Conservation (phyloP, 2,888 invertebrate species). For the Fragum whitleyi region DNA sequence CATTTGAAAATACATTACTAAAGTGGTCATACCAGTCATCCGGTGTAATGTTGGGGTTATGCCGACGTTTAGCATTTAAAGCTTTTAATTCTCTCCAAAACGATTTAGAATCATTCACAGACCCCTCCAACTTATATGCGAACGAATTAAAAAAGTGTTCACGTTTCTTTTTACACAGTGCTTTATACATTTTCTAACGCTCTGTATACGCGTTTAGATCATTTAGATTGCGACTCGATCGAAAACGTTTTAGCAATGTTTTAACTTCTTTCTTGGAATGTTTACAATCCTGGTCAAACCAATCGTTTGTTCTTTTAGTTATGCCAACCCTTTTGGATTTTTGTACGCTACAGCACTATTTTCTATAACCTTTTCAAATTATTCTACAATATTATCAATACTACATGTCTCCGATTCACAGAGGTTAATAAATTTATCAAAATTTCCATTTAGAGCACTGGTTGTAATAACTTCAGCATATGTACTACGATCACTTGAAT, state of each 20-base stretch:
- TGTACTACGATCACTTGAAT: no score
- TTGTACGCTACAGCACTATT: no score
- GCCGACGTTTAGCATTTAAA: not conserved
- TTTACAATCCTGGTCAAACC: conserved; percentile 6
- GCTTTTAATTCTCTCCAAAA: not conserved
- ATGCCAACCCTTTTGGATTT: no score
- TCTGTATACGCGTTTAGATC: not conserved
- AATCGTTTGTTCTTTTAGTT: not conserved
- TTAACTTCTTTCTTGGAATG: not conserved
- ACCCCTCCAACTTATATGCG: not conserved
- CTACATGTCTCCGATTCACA: no score
- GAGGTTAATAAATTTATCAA: no score
- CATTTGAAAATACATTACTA: not conserved
- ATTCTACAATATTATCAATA: no score
- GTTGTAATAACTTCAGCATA: no score
- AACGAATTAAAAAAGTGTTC: no score
- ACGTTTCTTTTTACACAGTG: not conserved
- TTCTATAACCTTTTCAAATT: no score
- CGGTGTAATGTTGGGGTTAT: not conserved
- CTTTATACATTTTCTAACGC: not conserved
- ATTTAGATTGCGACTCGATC: not conserved
- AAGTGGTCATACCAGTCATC: conserved; percentile 6
- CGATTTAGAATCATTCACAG: not conserved
- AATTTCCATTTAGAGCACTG: not conserved
- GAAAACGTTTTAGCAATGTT: not conserved